Percentiles rank a stretch among this genome's conserved stretches.
phyloP scores from a whole-genome alignment of 2,113 vertebrate species.

The Agelaius tricolor region DNA sequence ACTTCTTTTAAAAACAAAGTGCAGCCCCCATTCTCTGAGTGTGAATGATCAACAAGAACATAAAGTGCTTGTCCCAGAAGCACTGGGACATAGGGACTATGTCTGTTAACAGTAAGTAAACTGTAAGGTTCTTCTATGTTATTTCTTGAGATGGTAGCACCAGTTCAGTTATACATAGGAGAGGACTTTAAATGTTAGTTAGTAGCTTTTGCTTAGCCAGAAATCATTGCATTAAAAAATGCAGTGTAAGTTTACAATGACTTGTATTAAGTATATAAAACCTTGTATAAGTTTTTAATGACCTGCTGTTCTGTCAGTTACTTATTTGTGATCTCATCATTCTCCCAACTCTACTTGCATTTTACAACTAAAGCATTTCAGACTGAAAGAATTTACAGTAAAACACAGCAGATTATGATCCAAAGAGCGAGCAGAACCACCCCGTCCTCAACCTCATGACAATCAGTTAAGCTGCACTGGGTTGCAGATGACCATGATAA shows the following conservation, averaged over 20 bases:
- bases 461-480: not conserved
- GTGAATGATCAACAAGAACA: not conserved
- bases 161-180: not conserved
- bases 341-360: not conserved
- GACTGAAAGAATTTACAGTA: not conserved
- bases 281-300: not conserved
- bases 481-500: not conserved
- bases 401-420: not conserved
- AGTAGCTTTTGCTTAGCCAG: not conserved
- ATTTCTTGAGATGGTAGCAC: not conserved
- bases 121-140: not conserved
- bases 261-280: not conserved
- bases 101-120: not conserved
- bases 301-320: not conserved
- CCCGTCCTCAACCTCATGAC: not conserved
- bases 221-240: not conserved
- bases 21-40: not conserved
- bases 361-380: not conserved
- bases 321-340: not conserved
- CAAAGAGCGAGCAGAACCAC: not conserved
- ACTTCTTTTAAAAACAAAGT: not conserved
- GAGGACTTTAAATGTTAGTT: not conserved
- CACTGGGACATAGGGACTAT: not conserved
- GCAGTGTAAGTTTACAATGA: not conserved
- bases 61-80: not conserved